These are phyloP conservation scores for Sebastes itinus DNA, from an alignment of 2,797 vertebrate genomes.

Conservation along the genomic window DNA sequence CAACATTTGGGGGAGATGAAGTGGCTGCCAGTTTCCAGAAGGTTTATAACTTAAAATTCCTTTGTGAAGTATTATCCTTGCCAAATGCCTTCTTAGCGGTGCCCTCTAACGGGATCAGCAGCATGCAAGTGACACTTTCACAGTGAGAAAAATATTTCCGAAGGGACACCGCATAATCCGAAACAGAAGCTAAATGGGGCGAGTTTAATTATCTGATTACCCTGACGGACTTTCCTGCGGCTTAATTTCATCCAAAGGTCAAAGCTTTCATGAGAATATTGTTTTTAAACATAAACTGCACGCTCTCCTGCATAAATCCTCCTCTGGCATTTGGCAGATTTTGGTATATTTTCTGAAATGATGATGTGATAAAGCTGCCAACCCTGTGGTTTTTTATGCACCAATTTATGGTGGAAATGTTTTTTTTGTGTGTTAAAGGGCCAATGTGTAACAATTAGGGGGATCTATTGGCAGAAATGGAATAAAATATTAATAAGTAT, in stretches of 20 bases:
- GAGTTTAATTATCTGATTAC: constrained; percentile 61
- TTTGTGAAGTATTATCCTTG: constrained; percentile 37
- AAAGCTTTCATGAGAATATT: constrained; percentile 39
- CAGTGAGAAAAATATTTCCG: constrained; percentile 37
- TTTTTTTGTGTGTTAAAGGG: too few relatives aligned
- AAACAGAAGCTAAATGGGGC: constrained; percentile 26
- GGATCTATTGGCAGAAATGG: too few relatives aligned
- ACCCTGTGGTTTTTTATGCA: not conserved
- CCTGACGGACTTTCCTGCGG: constrained; percentile 43
- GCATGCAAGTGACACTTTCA: constrained; percentile 45
- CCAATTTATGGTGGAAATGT: too few relatives aligned
- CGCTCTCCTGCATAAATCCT: constrained; percentile 28
- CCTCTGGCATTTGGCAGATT: constrained; percentile 46
- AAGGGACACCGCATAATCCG: constrained; percentile 34
- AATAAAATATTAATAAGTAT: too few relatives aligned
- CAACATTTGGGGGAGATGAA: constrained; percentile 40
- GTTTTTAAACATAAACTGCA: constrained; percentile 30
- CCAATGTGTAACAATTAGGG: too few relatives aligned
- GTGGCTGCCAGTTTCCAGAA: constrained; percentile 31
- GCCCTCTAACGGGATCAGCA: constrained; percentile 57
- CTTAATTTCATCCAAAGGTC: constrained; percentile 62
- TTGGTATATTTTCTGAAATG: constrained; percentile 14
- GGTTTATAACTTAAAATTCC: constrained; percentile 50
- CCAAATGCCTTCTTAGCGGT: constrained; percentile 14
- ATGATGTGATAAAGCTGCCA: constrained; percentile 26